phyloP scores from a whole-genome alignment of 1,140 invertebrate genomes.

The Branchinecta lindahli region DNA sequence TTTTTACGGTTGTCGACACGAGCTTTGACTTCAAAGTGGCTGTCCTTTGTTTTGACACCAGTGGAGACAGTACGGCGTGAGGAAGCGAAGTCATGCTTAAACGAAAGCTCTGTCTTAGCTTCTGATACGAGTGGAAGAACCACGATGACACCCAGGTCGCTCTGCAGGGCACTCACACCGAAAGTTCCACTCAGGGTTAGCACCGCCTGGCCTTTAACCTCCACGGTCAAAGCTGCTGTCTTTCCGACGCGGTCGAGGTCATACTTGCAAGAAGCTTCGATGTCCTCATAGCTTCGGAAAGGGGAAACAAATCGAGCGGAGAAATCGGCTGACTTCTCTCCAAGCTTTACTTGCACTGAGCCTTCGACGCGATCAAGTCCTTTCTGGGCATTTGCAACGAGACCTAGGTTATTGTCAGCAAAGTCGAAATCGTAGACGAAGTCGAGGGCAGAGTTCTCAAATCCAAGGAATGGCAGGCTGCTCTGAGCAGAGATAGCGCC shows the following conservation, averaged over 20 bases:
- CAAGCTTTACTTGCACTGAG: neutral
- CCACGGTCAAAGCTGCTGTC: neutral
- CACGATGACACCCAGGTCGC: neutral
- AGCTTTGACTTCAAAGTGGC: neutral
- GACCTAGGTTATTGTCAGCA: neutral
- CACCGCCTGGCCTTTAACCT: neutral
- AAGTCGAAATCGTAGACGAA: neutral
- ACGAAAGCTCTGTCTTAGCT: neutral
- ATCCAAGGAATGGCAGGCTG: neutral
- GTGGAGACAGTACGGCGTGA: no score
- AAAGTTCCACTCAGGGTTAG: neutral
- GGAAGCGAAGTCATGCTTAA: neutral
- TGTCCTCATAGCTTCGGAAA: neutral
- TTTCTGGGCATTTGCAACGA: neutral
- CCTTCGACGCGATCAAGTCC: neutral
- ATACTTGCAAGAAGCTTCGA: constrained; percentile 10
- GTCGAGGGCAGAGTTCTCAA: neutral
- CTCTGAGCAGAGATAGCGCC: neutral
- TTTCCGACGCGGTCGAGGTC: neutral
- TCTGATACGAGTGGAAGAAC: neutral
- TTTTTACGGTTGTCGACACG: neutral
- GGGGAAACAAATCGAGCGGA: neutral
- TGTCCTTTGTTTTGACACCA: no score
- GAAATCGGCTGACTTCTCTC: neutral
- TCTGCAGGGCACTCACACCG: neutral